Percentiles rank a stretch among this genome's conserved stretches.
phyloP scores from a whole-genome alignment of 2,888 invertebrate genomes.

The Drosophila pseudotakahashii region DNA sequence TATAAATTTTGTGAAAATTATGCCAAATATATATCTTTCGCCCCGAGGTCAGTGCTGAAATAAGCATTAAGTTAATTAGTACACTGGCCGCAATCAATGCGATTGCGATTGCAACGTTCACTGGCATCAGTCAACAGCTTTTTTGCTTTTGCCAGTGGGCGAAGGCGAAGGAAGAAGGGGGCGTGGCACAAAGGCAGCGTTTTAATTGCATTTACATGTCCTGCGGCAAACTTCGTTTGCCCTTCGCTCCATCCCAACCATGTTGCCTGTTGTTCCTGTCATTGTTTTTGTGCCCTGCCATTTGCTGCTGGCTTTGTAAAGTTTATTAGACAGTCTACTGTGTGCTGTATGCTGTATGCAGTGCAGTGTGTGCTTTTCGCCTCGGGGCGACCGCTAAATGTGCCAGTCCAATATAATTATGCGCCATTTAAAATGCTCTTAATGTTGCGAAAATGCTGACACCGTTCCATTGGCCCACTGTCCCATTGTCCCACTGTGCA shows the following conservation, averaged over 20 bases:
- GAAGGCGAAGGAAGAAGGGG: neutral
- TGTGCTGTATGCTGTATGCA: constrained; percentile 45
- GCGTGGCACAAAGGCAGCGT: constrained; percentile 57
- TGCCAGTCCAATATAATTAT: constrained; percentile 75
- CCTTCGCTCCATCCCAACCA: constrained; percentile 24
- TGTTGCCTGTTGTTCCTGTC: constrained; percentile 27
- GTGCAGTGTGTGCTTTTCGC: constrained; percentile 46
- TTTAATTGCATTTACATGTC: constrained; percentile 81
- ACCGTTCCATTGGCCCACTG: neutral
- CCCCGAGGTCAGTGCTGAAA: constrained; percentile 12
- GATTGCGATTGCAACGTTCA: constrained; percentile 40
- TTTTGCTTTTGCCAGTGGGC: constrained; percentile 4
- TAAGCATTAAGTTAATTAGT: constrained; percentile 71
- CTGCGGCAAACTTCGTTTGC: constrained; percentile 59
- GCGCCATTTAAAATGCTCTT: constrained; percentile 73
- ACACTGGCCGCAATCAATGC: constrained; percentile 61
- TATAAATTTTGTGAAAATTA: constrained; percentile 21
- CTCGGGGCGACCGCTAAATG: constrained; percentile 69
- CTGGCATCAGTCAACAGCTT: constrained; percentile 58
- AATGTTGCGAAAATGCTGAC: constrained; percentile 55
- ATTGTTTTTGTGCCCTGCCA: constrained; percentile 57
- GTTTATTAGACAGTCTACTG: constrained; percentile 68
- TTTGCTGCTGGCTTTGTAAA: constrained; percentile 61
- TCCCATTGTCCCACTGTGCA: constrained; percentile 4
- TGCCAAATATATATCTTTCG: constrained; percentile 7